These are phyloP conservation scores for Dromococcyx pavoninus DNA, from an alignment of 2,797 vertebrate genomes.

Conservation along the genomic window DNA sequence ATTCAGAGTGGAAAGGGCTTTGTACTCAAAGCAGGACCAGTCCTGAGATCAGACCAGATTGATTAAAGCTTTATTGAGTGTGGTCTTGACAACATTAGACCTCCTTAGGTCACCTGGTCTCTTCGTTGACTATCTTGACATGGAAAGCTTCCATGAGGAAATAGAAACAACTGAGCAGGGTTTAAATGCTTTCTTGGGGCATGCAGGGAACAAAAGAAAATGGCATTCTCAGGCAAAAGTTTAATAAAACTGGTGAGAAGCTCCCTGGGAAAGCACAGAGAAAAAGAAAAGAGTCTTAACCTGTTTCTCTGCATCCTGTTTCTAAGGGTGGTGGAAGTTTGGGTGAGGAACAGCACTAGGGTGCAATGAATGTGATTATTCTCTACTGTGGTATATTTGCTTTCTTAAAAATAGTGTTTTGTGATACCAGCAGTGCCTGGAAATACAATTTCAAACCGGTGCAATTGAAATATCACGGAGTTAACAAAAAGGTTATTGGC, in stretches of 20 bases:
- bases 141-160: neutral
- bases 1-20: neutral
- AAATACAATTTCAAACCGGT: neutral
- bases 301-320: neutral
- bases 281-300: neutral
- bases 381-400: neutral
- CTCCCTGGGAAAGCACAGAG: neutral
- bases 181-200: neutral
- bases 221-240: neutral
- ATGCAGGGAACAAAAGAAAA: neutral
- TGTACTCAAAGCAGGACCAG: neutral
- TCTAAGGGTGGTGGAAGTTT: neutral
- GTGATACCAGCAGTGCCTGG: neutral
- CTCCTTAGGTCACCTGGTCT: neutral
- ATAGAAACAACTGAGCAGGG: neutral
- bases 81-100: neutral
- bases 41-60: neutral
- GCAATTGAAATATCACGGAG: neutral
- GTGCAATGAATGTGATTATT: neutral
- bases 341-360: neutral
- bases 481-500: neutral
- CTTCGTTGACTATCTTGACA: neutral
- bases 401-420: neutral
- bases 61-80: neutral
- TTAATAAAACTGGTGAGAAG: neutral